Percentiles rank a stretch among this genome's conserved stretches.
These are phyloP conservation scores for Sebastes wilsoni DNA, from an alignment of 2,797 vertebrate genomes.

Conservation along the genomic window DNA sequence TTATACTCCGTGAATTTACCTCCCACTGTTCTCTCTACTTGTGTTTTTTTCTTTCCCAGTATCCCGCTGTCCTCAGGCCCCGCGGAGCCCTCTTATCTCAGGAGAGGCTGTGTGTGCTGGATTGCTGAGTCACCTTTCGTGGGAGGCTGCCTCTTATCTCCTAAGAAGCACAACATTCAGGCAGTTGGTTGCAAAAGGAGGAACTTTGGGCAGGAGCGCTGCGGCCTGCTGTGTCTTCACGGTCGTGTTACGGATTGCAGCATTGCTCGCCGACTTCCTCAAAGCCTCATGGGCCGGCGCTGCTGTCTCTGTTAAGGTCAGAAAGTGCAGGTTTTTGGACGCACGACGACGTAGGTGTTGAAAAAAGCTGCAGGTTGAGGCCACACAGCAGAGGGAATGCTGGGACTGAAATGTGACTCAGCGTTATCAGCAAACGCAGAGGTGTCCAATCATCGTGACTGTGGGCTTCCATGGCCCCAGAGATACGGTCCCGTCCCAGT, in stretches of 20 bases:
- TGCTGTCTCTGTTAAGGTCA: background rate
- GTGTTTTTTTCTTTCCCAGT: constrained; percentile 53
- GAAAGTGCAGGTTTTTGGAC: background rate
- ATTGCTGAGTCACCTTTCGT: constrained; percentile 85
- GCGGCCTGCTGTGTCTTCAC: constrained; percentile 63
- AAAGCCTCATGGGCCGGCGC: background rate
- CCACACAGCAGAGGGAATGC: constrained; percentile 59
- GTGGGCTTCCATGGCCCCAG: constrained; percentile 32
- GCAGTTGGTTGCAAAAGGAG: constrained; percentile 82
- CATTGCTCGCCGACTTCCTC: constrained; percentile 65
- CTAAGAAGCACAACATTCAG: constrained; percentile 78
- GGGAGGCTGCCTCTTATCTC: constrained; percentile 83
- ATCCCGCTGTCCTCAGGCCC: constrained; percentile 67
- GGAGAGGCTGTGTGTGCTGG: constrained; percentile 70
- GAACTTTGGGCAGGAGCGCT: constrained; percentile 74
- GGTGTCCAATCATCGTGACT: constrained; percentile 49
- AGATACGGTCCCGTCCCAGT: constrained; percentile 66
- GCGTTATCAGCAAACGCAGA: constrained; percentile 33
- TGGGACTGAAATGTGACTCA: constrained; percentile 62
- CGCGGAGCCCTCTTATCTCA: constrained; percentile 73
- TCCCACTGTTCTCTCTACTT: constrained; percentile 3
- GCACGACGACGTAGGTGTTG: background rate
- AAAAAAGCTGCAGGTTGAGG: constrained; percentile 18
- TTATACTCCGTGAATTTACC: background rate
- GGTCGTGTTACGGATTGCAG: constrained; percentile 58